These are phyloP conservation scores for Megaceryle torquata DNA, from an alignment of 2,113 vertebrate genomes.

Conservation along the genomic window DNA sequence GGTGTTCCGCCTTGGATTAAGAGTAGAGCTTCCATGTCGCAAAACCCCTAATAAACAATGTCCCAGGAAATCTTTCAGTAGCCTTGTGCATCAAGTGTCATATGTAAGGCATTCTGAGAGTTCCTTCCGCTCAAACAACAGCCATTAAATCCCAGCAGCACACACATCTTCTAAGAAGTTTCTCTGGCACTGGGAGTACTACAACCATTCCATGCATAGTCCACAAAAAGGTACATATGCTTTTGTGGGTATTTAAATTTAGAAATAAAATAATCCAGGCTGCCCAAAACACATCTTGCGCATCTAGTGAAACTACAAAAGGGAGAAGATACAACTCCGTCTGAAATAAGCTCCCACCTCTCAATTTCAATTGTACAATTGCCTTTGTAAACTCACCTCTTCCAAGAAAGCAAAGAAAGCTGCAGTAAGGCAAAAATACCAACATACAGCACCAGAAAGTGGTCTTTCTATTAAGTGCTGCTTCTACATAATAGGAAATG, in stretches of 20 bases:
- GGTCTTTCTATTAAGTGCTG: not conserved
- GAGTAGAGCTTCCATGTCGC: not conserved
- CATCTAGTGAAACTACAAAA: not conserved
- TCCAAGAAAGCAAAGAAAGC: not conserved
- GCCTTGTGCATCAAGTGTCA: not conserved
- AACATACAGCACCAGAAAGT: not conserved
- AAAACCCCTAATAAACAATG: not conserved
- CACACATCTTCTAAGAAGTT: not conserved
- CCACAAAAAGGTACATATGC: not conserved
- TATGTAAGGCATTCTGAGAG: not conserved
- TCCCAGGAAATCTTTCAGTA: not conserved
- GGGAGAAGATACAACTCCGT: not conserved
- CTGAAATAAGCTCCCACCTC: not conserved
- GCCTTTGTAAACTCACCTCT: not conserved
- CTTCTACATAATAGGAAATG: not conserved
- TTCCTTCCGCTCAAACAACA: not conserved
- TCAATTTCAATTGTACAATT: not conserved
- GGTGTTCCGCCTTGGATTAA: not conserved
- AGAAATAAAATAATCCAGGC: not conserved
- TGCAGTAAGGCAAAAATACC: not conserved
- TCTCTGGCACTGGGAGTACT: not conserved
- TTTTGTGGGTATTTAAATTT: not conserved
- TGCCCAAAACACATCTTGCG: not conserved
- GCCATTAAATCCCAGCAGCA: not conserved
- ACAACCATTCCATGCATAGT: not conserved